Conservation (phyloP, 2,888 invertebrate species). For the Uropetala carovei region DNA sequence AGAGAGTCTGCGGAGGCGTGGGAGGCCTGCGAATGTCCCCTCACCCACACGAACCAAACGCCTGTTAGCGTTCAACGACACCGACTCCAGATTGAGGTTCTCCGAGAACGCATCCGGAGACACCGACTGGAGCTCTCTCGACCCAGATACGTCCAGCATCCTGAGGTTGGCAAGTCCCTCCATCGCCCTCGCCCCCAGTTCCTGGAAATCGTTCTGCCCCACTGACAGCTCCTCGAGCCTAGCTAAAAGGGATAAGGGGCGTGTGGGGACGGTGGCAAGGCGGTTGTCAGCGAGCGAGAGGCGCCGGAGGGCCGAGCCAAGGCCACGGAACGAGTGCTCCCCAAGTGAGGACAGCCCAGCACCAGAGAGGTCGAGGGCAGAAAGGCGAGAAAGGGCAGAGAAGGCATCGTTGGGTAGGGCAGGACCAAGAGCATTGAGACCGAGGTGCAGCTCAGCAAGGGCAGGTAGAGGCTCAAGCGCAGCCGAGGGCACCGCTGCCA, state of each 20-base stretch:
- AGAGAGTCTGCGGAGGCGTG: conserved; percentile 86
- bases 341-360: conserved; percentile 89
- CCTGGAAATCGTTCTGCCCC: conserved; percentile 88
- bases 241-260: conserved; percentile 81
- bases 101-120: conserved; percentile 87
- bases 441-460: conserved; percentile 89
- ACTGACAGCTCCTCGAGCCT: conserved; percentile 88
- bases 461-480: conserved; percentile 85
- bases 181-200: conserved; percentile 85
- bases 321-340: conserved; percentile 84
- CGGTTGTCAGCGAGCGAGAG: conserved; percentile 89
- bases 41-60: conserved; percentile 85
- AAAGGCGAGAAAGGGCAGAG: conserved; percentile 84
- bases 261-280: conserved; percentile 85
- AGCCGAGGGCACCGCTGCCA: conserved; percentile 85
- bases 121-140: conserved; percentile 83
- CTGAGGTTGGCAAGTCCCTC: conserved; percentile 85
- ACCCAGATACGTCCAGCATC: conserved; percentile 87
- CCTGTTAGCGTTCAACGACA: conserved; percentile 87
- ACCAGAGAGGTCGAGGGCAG: conserved; percentile 87
- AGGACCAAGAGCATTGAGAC: conserved; percentile 87
- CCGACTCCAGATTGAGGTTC: conserved; percentile 88
- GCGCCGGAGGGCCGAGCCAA: conserved; percentile 79
- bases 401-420: conserved; percentile 86
- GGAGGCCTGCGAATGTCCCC: conserved; percentile 86